Evolutionary conservation across 2,888 invertebrate species (phyloP).

Genomic region (Limnephilus rhombicus): DNA sequence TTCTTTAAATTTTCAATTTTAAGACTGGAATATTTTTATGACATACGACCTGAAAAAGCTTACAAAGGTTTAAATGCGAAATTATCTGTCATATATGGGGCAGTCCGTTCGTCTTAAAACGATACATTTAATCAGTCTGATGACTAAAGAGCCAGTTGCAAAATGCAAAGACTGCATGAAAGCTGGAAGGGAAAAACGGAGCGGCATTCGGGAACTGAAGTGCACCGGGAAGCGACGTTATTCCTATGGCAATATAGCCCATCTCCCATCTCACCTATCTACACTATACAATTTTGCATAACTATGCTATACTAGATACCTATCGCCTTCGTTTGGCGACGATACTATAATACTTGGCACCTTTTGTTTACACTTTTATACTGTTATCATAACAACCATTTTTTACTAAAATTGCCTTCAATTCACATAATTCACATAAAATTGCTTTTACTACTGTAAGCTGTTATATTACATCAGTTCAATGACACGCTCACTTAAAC

Average conservation of each 20-base stretch:
- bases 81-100: too few relatives aligned
- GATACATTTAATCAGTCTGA: constrained; percentile 3
- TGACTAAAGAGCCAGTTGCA: neutral
- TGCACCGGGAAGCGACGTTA: constrained; percentile 33
- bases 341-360: neutral
- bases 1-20: too few relatives aligned
- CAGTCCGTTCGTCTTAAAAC: too few relatives aligned
- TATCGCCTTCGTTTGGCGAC: neutral
- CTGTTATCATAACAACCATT: too few relatives aligned
- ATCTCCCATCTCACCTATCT: neutral
- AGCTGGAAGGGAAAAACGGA: neutral
- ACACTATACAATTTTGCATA: neutral
- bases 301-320: constrained; percentile 8
- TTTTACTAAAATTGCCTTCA: too few relatives aligned
- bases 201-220: constrained; percentile 3
- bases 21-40: too few relatives aligned
- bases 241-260: constrained; percentile 11
- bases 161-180: constrained; percentile 33
- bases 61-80: too few relatives aligned
- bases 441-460: too few relatives aligned
- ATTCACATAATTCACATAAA: too few relatives aligned
- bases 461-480: too few relatives aligned
- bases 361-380: neutral
- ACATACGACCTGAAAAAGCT: too few relatives aligned
- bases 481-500: too few relatives aligned